Base-by-base conservation (phyloP, 2,888 invertebrate genomes). In the Folsomia manolachei region DNA sequence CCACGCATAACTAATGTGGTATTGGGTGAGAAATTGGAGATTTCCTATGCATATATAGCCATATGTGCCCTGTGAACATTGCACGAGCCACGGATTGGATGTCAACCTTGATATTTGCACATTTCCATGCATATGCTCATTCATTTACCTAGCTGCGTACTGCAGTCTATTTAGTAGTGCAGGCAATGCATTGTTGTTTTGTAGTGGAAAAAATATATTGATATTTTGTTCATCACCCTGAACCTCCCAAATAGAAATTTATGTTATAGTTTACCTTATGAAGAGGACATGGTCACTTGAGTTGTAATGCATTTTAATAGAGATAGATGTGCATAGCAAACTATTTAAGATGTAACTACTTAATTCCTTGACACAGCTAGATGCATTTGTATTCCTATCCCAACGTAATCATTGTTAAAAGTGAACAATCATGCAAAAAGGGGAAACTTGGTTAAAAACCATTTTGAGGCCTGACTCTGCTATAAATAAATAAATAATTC, bases 161-260 rank as follows among this genome's bases (percentile, higher is more conserved):
- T 39, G 39, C 4, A 9, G 39, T 9, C 39, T 39, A 39, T 39
- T n/a, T n/a, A n/a, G n/a, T n/a, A n/a, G 39, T 39, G 39, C 39
- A 39, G 39, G 14, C 14, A 39, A 39, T 39, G 39, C 39, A 39
- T 39, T 39, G 39, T 9, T 39, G 39, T 39, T 4, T 4, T 39
- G 39, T 39, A n/a, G 39, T 39, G 39, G 7, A 9, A 39, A 9
- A 39, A 39, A 39, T n/a, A 39, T 39, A 39, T 39, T 39, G 39
- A 39, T 39, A 39, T 7, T 60, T 60, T 62, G 62, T 62, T 62
- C 24, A 62, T 62, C 62, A 62, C 62, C 62, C 62, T 62, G 62
- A 62, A 62, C 62, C 21, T 62, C 25, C 14, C 14, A 60, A 60
- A 60, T 7, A 21, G 7, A 62, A 62, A n/a, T 56, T 56, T 56